Evolutionary conservation across 2,113 vertebrate genomes (phyloP).

Genomic region (Anthoscopus minutus): DNA sequence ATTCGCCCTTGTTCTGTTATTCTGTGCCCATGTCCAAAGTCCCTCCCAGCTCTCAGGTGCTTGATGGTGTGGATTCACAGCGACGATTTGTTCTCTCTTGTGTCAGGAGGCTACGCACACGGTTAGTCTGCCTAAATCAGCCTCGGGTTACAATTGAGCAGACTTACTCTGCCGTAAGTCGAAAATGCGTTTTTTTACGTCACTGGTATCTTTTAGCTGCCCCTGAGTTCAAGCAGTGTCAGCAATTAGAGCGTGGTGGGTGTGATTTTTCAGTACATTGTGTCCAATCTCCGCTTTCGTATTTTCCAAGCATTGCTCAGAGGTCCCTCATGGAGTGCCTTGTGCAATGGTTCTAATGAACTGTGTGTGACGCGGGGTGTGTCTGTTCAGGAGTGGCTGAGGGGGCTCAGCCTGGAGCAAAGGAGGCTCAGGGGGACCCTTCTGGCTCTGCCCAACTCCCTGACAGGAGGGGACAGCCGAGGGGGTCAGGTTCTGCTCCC

Average conservation of each 20-base stretch:
- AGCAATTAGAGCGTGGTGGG: rapidly evolving
- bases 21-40: neutral
- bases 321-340: neutral
- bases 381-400: neutral
- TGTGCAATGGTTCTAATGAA: neutral
- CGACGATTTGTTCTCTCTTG: rapidly evolving
- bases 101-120: too few species aligned
- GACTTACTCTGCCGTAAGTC: neutral
- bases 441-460: neutral
- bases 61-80: neutral
- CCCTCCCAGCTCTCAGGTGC: neutral
- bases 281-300: neutral
- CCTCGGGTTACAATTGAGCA: neutral
- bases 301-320: neutral
- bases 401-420: neutral
- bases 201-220: neutral
- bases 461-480: neutral
- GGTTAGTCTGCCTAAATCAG: too few species aligned
- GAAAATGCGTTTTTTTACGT: neutral
- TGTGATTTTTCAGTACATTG: neutral
- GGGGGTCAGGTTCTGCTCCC: neutral
- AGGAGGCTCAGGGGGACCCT: neutral
- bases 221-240: neutral
- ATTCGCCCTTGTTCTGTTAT: neutral
- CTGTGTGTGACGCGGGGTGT: too few species aligned